These are phyloP conservation scores for Synanthedon myopaeformis DNA, from an alignment of 2,888 invertebrate genomes.

Conservation along the genomic window DNA sequence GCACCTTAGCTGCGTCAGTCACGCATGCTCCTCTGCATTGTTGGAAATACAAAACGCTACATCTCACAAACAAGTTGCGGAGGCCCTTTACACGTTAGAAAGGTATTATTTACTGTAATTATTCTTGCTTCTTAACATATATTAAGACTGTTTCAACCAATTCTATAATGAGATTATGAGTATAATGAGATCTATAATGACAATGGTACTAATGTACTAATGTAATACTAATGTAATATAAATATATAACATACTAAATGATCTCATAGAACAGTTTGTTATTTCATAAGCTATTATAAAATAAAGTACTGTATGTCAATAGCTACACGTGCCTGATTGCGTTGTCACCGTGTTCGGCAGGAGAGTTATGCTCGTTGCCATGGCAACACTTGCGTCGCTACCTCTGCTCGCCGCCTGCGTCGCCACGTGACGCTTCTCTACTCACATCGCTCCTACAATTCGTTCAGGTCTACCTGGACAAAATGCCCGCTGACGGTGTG, in stretches of 20 bases:
- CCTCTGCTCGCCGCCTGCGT: slow-evolving; percentile 73
- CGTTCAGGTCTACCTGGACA: slow-evolving; percentile 42
- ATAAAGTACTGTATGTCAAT: slow-evolving; percentile 7
- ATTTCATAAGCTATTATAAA: background rate
- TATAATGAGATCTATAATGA: no score
- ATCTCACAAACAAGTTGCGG: slow-evolving; percentile 68
- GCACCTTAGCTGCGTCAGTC: slow-evolving; percentile 62
- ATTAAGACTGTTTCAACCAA: no score
- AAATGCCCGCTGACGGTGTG: slow-evolving; percentile 19
- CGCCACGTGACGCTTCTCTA: slow-evolving; percentile 72
- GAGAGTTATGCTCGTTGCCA: slow-evolving; percentile 55
- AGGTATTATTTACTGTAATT: slow-evolving; percentile 40
- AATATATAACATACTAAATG: no score
- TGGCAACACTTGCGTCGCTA: slow-evolving; percentile 75
- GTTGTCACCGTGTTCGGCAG: slow-evolving; percentile 24
- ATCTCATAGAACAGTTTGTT: background rate
- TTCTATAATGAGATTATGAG: no score
- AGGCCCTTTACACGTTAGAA: slow-evolving; percentile 65
- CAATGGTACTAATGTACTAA: no score
- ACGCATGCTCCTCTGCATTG: slow-evolving; percentile 64
- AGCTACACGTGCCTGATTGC: slow-evolving; percentile 57
- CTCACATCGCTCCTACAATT: slow-evolving; percentile 59
- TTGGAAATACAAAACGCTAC: slow-evolving; percentile 74
- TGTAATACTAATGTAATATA: no score
- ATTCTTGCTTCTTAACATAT: no score